Conservation (phyloP, 2,888 invertebrate genomes). For the Tetramorium bicarinatum region DNA sequence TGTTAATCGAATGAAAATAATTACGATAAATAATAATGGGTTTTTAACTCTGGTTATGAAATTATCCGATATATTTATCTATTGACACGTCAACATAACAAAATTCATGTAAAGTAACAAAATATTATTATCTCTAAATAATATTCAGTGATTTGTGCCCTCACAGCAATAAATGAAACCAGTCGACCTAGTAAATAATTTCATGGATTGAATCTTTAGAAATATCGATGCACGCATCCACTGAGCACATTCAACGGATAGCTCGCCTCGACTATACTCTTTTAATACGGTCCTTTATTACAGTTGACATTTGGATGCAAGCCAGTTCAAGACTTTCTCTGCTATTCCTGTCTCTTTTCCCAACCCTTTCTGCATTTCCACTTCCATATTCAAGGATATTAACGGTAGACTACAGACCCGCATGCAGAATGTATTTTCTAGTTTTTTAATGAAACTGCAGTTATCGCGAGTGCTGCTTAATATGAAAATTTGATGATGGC, state of each 20-base stretch:
- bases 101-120: not conserved
- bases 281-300: slow-evolving; percentile 76
- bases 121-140: not conserved
- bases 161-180: not conserved
- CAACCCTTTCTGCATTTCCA: slow-evolving; percentile 8
- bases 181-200: slow-evolving; percentile 9
- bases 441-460: slow-evolving; percentile 57
- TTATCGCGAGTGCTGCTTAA: not conserved
- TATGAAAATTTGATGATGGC: not conserved
- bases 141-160: not conserved
- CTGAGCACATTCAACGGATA: slow-evolving; percentile 8
- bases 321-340: slow-evolving; percentile 67
- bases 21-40: not conserved
- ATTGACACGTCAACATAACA: not conserved
- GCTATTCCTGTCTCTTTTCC: not conserved
- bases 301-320: slow-evolving; percentile 74
- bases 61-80: not conserved
- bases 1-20: not conserved
- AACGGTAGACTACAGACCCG: slow-evolving; percentile 34
- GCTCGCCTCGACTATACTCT: slow-evolving; percentile 59
- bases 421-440: slow-evolving; percentile 31
- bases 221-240: slow-evolving; percentile 4
- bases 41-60: not conserved
- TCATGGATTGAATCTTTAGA: not conserved
- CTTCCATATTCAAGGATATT: slow-evolving; percentile 37